Evolutionary conservation across 2,113 vertebrate species (phyloP).

Genomic region (Gracilinanus agilis): DNA sequence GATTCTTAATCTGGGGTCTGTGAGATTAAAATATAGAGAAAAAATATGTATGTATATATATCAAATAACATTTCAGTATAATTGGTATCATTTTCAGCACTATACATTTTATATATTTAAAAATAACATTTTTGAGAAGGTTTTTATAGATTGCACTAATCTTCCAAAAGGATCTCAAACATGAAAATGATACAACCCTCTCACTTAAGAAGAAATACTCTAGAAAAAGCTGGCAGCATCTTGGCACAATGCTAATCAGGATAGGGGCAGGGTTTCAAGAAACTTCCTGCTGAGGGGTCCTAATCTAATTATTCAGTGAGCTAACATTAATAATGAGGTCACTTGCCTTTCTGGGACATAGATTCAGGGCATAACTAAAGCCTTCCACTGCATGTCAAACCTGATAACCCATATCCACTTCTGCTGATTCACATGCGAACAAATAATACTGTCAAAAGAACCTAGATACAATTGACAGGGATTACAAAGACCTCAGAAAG

Average conservation of each 20-base stretch:
- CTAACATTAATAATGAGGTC: conserved; percentile 1
- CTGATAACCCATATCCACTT: not conserved
- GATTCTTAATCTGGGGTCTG: not conserved
- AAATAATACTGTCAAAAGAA: not conserved
- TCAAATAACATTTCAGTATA: not conserved
- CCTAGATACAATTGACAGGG: not conserved
- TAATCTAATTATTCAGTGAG: not conserved
- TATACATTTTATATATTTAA: not conserved
- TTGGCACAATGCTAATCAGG: not conserved
- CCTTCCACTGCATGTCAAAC: not conserved
- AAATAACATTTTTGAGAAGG: not conserved
- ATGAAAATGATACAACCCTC: too few relatives aligned
- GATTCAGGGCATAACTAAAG: not conserved
- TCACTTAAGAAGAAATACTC: not conserved
- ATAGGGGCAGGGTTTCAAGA: not conserved
- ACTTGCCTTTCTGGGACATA: not conserved
- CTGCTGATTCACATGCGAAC: not conserved
- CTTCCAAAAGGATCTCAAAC: not conserved
- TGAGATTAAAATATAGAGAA: too few relatives aligned
- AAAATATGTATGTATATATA: not conserved
- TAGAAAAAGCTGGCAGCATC: not conserved
- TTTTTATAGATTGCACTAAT: not conserved
- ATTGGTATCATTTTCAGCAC: not conserved
- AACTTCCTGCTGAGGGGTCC: not conserved
- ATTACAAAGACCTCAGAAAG: not conserved